A percentile compares a stretch with the other conserved stretches of the same genome.
phyloP scores from a whole-genome alignment of 2,113 vertebrate species.

The Phalacrocorax carbo region DNA sequence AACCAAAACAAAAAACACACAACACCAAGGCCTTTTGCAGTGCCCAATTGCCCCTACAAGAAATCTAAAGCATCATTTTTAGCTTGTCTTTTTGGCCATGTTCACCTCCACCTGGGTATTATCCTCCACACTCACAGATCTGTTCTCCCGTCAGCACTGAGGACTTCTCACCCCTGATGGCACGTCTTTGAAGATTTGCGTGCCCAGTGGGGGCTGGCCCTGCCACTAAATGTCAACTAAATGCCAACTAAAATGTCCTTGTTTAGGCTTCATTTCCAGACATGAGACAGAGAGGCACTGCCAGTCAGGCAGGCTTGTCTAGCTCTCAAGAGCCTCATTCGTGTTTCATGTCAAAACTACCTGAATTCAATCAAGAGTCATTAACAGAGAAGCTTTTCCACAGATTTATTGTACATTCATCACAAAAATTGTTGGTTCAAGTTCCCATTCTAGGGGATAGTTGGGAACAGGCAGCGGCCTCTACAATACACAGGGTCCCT shows the following conservation, averaged over 20 bases:
- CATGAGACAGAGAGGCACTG: neutral
- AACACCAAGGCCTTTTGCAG: neutral
- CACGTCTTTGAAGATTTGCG: neutral
- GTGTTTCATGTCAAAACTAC: neutral
- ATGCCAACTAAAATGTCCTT: neutral
- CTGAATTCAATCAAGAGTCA: neutral
- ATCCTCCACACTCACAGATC: neutral
- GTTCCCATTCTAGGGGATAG: neutral
- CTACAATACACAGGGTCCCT: neutral
- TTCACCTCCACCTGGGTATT: neutral
- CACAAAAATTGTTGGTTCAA: neutral
- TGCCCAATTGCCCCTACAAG: neutral
- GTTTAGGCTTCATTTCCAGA: neutral
- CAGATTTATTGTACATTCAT: conserved; percentile 39
- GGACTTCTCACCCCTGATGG: neutral
- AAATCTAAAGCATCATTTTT: neutral
- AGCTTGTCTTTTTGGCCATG: neutral
- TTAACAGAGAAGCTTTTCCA: neutral
- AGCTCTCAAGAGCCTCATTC: neutral
- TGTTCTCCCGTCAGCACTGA: neutral
- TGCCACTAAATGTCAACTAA: neutral
- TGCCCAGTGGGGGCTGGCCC: neutral
- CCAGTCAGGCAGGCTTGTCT: neutral
- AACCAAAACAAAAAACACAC: no score
- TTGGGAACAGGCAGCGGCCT: neutral